Conservation (phyloP, 2,113 vertebrate species). For the Copsychus sechellarum region DNA sequence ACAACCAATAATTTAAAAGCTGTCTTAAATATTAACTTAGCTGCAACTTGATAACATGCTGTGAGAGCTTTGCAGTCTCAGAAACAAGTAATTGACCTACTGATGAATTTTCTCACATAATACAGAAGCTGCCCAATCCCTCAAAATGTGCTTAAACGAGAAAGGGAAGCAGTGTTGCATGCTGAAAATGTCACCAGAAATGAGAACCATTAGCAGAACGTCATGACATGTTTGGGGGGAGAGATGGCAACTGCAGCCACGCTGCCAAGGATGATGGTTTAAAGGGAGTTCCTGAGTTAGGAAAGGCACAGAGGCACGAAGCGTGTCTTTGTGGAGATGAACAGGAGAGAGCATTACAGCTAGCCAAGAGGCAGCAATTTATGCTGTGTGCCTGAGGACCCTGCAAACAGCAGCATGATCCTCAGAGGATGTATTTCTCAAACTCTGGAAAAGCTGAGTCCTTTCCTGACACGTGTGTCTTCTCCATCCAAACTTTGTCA, state of each 20-base stretch:
- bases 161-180: neutral
- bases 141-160: neutral
- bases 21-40: neutral
- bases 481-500: accelerated
- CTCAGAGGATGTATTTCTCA: neutral
- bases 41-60: neutral
- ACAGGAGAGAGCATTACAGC: neutral
- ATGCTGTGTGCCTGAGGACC: neutral
- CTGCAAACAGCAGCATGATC: neutral
- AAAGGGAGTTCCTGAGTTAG: neutral
- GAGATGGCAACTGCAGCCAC: neutral
- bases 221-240: neutral
- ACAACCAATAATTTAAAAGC: neutral
- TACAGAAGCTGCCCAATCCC: neutral
- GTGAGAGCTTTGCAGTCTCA: neutral
- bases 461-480: neutral
- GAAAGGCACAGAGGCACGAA: neutral
- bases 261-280: neutral
- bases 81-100: neutral
- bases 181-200: neutral
- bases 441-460: no score
- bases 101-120: neutral
- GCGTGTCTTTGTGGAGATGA: neutral
- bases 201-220: neutral
- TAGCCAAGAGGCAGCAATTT: neutral